Percentiles rank a stretch among this genome's conserved stretches.
Conservation (phyloP, 1,140 invertebrate genomes). For the Anoplolepis gracilipes region DNA sequence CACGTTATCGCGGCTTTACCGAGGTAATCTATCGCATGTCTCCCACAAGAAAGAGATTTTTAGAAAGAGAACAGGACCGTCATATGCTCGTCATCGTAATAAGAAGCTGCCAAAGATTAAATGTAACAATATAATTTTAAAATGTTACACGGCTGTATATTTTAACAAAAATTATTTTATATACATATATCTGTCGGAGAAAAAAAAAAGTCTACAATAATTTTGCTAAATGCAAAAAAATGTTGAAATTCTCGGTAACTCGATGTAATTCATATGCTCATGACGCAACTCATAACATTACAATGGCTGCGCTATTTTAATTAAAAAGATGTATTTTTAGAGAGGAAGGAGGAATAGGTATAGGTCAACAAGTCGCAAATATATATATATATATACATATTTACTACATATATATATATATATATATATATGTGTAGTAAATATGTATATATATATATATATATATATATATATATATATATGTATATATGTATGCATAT, state of each 20-base stretch:
- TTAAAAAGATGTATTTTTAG: slow-evolving; percentile 67
- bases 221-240: slow-evolving; percentile 41
- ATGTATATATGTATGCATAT: slow-evolving; percentile 24
- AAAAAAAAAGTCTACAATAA: neutral
- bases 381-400: slow-evolving; percentile 22
- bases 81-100: neutral
- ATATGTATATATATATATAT: neutral
- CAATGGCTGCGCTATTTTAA: slow-evolving; percentile 56
- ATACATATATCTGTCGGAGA: neutral
- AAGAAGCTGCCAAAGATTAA: slow-evolving; percentile 25
- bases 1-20: slow-evolving; percentile 74
- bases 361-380: neutral
- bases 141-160: neutral
- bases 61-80: slow-evolving; percentile 20
- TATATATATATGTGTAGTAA: neutral
- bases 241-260: neutral
- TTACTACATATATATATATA: slow-evolving; percentile 1
- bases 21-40: slow-evolving; percentile 76
- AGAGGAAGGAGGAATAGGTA: neutral
- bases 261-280: neutral
- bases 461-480: slow-evolving; percentile 13
- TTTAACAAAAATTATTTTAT: neutral
- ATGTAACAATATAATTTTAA: slow-evolving; percentile 23
- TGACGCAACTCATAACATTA: neutral
- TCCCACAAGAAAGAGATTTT: slow-evolving; percentile 70